These are phyloP conservation scores for Globodera ellingtonae DNA, from an alignment of 1,140 invertebrate genomes.

Conservation along the genomic window DNA sequence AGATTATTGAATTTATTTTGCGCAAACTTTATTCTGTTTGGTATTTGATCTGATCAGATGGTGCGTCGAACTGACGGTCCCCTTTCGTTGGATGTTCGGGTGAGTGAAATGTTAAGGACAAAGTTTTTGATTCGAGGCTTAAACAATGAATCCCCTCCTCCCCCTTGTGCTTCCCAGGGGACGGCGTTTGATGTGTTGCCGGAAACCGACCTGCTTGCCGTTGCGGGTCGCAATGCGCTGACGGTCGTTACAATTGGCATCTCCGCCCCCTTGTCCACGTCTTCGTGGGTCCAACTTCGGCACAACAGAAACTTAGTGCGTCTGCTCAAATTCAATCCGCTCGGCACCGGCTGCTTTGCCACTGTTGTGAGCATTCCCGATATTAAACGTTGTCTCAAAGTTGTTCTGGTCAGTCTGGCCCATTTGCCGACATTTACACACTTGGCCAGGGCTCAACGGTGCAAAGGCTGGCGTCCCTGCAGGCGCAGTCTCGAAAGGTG, in stretches of 20 bases:
- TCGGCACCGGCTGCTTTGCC: conserved; percentile 31
- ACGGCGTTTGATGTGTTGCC: conserved; percentile 25
- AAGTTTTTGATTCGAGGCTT: neutral
- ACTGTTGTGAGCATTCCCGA: conserved; percentile 22
- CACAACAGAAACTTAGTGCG: conserved; percentile 38
- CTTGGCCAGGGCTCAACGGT: conserved; percentile 19
- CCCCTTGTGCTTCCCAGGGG: neutral
- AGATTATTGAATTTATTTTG: neutral
- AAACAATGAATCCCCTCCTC: no score
- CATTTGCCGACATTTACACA: conserved; percentile 26
- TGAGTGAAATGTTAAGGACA: conserved; percentile 4
- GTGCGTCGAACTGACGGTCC: conserved; percentile 2
- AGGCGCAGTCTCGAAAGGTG: conserved; percentile 33
- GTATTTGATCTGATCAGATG: neutral
- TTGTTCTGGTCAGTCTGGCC: conserved; percentile 22
- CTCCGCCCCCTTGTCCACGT: neutral
- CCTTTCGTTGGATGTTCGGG: conserved; percentile 11
- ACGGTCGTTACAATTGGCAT: conserved; percentile 14
- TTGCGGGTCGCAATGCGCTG: conserved; percentile 15
- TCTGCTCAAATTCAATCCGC: conserved; percentile 39
- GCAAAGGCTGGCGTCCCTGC: conserved; percentile 22
- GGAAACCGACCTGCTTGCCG: conserved; percentile 14
- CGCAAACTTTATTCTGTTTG: neutral
- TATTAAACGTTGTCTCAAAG: neutral
- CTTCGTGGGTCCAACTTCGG: conserved; percentile 21